Conservation (phyloP, 2,113 vertebrate genomes). For the Rhea americana region DNA sequence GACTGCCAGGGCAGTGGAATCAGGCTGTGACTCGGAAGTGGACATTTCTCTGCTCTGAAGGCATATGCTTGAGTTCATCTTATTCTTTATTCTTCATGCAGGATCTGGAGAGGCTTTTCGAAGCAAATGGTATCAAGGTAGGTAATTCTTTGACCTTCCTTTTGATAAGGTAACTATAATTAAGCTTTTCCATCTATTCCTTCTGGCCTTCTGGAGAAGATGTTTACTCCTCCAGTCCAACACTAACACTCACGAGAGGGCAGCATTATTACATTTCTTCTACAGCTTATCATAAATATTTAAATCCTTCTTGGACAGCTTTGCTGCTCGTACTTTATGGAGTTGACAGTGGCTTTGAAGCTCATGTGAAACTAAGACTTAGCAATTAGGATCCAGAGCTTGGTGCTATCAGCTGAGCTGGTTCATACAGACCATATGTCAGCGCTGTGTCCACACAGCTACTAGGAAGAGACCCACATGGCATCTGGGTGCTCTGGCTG, state of each 20-base stretch:
- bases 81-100: conserved; percentile 34
- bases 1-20: not conserved
- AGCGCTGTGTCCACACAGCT: not conserved
- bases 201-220: not conserved
- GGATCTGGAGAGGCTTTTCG: conserved; percentile 89
- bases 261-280: not conserved
- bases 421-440: not conserved
- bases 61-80: not conserved
- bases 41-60: not conserved
- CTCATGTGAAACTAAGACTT: not conserved
- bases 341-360: not conserved
- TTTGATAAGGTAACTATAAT: not conserved
- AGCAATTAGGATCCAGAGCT: not conserved
- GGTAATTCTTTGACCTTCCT: not conserved
- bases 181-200: not conserved
- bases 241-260: not conserved
- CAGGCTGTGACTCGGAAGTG: not conserved
- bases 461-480: not conserved
- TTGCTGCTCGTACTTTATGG: not conserved
- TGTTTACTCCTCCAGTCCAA: not conserved
- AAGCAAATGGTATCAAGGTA: conserved; percentile 87
- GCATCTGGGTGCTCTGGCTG: not conserved
- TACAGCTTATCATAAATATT: not conserved
- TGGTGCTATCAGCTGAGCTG: not conserved
- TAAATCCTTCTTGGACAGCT: not conserved